Conservation (phyloP, 2,797 vertebrate species). For the Choloepus didactylus region DNA sequence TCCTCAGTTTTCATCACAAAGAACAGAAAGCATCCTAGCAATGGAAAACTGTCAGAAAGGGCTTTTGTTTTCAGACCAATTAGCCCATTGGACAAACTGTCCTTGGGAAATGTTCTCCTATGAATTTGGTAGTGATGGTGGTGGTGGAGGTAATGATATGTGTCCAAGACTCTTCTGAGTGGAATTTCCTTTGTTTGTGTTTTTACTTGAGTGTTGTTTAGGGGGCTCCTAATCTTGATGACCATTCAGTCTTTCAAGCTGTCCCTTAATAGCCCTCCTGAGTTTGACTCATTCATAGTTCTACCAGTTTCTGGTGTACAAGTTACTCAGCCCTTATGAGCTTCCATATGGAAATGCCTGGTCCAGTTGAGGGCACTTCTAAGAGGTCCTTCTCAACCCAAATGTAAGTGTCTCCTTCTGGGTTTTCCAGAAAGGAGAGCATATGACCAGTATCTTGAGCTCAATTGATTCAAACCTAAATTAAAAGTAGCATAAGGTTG, state of each 20-base stretch:
- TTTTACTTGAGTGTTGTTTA: not conserved
- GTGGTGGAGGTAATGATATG: not conserved
- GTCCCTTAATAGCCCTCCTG: not conserved
- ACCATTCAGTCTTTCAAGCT: not conserved
- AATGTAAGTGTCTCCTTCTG: not conserved
- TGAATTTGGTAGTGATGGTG: not conserved
- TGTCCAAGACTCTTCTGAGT: not conserved
- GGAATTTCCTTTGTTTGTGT: not conserved
- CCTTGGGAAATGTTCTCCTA: not conserved
- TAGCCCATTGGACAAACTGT: conserved; percentile 10
- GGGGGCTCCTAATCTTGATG: not conserved
- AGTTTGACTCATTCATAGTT: not conserved
- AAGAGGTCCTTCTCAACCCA: not conserved
- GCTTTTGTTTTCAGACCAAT: conserved; percentile 33
- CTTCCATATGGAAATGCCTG: not conserved
- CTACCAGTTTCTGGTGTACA: not conserved
- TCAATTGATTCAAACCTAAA: not conserved
- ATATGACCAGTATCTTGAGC: not conserved
- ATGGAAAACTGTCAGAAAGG: not conserved
- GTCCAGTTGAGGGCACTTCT: not conserved
- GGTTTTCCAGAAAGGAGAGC: not conserved
- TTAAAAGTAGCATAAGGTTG: not conserved
- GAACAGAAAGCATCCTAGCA: not conserved
- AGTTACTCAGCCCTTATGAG: not conserved
- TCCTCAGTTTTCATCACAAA: conserved; percentile 10